Evolutionary conservation across 2,797 vertebrate species (phyloP).

Genomic region (Selene dorsalis): DNA sequence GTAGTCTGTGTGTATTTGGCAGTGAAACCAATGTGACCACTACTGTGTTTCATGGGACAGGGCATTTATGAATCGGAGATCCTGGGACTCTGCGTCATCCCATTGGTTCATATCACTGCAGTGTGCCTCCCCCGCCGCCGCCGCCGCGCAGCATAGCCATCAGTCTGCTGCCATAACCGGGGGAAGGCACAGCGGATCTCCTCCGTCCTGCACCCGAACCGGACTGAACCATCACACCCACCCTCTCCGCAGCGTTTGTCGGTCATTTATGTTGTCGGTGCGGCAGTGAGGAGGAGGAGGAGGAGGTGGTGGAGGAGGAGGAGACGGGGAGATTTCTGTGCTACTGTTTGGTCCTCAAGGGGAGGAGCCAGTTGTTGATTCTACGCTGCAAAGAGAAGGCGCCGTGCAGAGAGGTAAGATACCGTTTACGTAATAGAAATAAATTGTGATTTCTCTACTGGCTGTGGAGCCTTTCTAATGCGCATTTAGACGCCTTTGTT

Average conservation of each 20-base stretch:
- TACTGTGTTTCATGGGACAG: constrained; percentile 3
- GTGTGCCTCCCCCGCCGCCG: constrained; percentile 59
- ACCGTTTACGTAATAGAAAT: constrained; percentile 73
- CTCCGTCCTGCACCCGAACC: constrained; percentile 44
- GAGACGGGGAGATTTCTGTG: constrained; percentile 52
- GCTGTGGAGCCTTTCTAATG: constrained; percentile 18
- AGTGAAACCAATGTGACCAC: background rate
- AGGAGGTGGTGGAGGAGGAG: constrained; percentile 26
- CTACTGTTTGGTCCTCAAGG: constrained; percentile 75
- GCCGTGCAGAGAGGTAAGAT: constrained; percentile 77
- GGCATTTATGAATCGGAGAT: constrained; percentile 67
- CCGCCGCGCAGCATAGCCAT: constrained; percentile 40
- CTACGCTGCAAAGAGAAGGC: constrained; percentile 78
- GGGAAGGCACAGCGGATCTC: constrained; percentile 60
- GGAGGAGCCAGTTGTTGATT: constrained; percentile 83
- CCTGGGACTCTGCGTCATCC: constrained; percentile 75
- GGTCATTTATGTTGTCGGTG: constrained; percentile 40
- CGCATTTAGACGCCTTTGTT: constrained; percentile 11
- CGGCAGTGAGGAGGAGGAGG: constrained; percentile 62
- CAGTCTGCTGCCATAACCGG: constrained; percentile 31
- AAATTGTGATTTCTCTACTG: constrained; percentile 53
- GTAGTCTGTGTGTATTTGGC: constrained; percentile 2
- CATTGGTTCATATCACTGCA: constrained; percentile 75
- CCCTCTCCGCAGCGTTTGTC: constrained; percentile 31
- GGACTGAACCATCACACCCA: constrained; percentile 5